Base-by-base conservation (phyloP, 2,888 invertebrate species). In the Chalcosyrphus nemorum region DNA sequence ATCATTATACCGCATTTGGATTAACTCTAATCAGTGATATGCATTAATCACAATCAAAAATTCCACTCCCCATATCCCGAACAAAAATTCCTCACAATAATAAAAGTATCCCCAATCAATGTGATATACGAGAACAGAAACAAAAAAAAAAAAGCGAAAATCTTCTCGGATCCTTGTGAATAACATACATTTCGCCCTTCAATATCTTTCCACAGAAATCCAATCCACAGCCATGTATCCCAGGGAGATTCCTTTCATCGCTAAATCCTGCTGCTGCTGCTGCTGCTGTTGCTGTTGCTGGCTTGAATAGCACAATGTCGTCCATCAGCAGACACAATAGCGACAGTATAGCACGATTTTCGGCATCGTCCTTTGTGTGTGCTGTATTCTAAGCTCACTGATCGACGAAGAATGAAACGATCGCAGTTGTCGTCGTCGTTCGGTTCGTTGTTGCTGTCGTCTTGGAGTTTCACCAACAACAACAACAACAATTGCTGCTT, bases 291-390 rank as follows among this genome's bases (percentile, higher is more conserved):
- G 27, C 27, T 15, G 29, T 35, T 38, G n/a, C 38, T 52, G 61
- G 32, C 17, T 24, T 32, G n/a, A 80, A 66, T 21, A 68, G 71
- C 74, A 70, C 75, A 84, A 84, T 84, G 84, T 75, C 84, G 84
- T 84, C 80, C 84, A 84, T 84, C 84, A 84, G 84, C 80, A 75
- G 70, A 74, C 80, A 84, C 84, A 84, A 84, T 84, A 84, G 84
- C 80, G 84, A 84, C 84, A 84, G 84, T 84, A 84, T 59, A 52
- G 84, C 84, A 84, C 84, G 84, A 84, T 70, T 84, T 80, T 84
- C 84, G 84, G 84, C 80, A 54, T 84, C 43, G 70, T 80, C 80
- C 80, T 84, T 84, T 84, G 80, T 74, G 21, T 80, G 65, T 75
- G 75, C 70, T 57, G 38, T 70, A 74, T 65, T 57, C 75, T 43